Evolutionary conservation across 1,140 invertebrate species (phyloP).

Genomic region (Meloidogyne floridensis): DNA sequence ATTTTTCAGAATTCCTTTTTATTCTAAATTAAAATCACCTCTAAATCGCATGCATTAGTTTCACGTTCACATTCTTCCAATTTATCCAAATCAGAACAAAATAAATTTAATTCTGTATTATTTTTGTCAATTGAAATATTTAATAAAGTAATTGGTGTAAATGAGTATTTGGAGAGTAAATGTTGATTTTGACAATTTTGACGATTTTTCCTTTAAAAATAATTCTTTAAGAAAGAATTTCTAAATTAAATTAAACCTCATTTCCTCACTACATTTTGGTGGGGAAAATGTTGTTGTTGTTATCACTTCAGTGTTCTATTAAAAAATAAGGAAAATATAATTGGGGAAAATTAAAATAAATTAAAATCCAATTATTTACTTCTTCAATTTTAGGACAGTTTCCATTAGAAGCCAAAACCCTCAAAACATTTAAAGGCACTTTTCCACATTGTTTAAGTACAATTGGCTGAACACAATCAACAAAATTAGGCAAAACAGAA

Average conservation of each 20-base stretch:
- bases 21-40: not conserved
- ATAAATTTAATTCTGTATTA: slow-evolving; percentile 7
- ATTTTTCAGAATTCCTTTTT: no score
- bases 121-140: not conserved
- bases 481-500: slow-evolving; percentile 58
- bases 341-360: not conserved
- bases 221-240: not conserved
- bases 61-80: slow-evolving; percentile 21
- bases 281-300: slow-evolving; percentile 3
- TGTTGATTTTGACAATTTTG: slow-evolving; percentile 8
- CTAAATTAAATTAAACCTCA: slow-evolving; percentile 12
- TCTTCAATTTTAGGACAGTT: slow-evolving; percentile 42
- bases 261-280: slow-evolving; percentile 33
- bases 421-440: slow-evolving; percentile 54
- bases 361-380: not conserved
- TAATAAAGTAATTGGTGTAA: slow-evolving; percentile 40
- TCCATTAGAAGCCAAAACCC: slow-evolving; percentile 55
- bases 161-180: slow-evolving; percentile 41
- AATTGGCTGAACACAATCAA: slow-evolving; percentile 61
- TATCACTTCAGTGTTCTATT: not conserved
- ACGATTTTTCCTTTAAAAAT: not conserved
- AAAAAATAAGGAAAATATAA: not conserved
- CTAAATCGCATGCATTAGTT: slow-evolving; percentile 17
- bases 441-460: slow-evolving; percentile 55
- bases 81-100: slow-evolving; percentile 17